phyloP scores from a whole-genome alignment of 2,113 vertebrate species.

The Ceyx cyanopectus region DNA sequence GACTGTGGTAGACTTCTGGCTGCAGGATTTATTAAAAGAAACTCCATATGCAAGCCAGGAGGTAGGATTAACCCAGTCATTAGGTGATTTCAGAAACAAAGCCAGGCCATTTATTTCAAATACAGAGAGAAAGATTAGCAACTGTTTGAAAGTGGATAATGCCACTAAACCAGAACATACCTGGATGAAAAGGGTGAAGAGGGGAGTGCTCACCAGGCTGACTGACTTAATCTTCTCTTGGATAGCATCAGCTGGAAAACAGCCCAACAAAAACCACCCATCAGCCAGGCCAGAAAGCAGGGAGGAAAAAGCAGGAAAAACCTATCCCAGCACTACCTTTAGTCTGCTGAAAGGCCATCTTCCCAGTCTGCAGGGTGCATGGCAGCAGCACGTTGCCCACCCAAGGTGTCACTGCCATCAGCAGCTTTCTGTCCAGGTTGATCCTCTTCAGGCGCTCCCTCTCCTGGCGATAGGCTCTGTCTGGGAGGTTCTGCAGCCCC shows the following conservation, averaged over 20 bases:
- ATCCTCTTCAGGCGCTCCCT: neutral
- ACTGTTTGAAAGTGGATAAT: neutral
- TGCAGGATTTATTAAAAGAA: neutral
- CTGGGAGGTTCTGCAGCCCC: neutral
- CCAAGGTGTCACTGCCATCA: conserved; percentile 85
- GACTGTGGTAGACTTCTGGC: neutral
- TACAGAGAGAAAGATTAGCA: neutral
- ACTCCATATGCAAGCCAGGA: neutral
- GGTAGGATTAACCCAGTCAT: neutral
- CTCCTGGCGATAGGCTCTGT: neutral
- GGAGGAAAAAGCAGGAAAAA: neutral
- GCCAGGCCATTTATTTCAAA: neutral
- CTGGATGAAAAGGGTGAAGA: conserved; percentile 85
- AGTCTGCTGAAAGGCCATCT: neutral
- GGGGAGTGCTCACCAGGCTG: conserved; percentile 73
- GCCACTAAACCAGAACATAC: conserved; percentile 15
- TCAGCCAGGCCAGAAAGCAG: neutral
- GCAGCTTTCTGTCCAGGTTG: conserved; percentile 72
- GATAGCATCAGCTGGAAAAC: conserved; percentile 73
- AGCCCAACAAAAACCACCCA: neutral
- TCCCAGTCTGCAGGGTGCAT: neutral
- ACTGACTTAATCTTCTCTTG: conserved; percentile 42
- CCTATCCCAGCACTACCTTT: conserved; percentile 63
- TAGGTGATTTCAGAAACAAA: neutral
- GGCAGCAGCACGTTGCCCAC: conserved; percentile 82